Conservation (phyloP, 2,888 invertebrate genomes). For the Dryobota labecula region DNA sequence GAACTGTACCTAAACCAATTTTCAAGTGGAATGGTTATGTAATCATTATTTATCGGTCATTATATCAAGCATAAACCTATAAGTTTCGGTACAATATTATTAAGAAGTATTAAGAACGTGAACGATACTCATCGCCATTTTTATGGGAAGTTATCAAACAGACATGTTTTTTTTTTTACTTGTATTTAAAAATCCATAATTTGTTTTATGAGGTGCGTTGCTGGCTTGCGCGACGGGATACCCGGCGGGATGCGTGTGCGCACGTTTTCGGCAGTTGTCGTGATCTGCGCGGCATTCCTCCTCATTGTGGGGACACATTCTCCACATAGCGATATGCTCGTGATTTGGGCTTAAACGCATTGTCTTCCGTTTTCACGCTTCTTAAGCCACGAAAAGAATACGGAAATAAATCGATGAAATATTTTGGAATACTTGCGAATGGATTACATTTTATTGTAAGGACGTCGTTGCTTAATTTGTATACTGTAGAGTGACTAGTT, state of each 20-base stretch:
- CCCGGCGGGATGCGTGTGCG: constrained; percentile 76
- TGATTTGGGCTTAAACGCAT: constrained; percentile 76
- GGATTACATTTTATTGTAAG: constrained; percentile 8
- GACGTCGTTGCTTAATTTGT: neutral
- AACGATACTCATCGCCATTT: neutral
- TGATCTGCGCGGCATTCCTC: constrained; percentile 75
- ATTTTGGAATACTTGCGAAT: constrained; percentile 38
- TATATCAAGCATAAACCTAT: constrained; percentile 7
- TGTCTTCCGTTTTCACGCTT: constrained; percentile 81
- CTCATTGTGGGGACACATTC: constrained; percentile 78
- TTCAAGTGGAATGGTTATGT: constrained; percentile 13
- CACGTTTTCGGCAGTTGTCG: constrained; percentile 82
- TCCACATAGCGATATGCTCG: constrained; percentile 85
- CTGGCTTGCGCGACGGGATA: constrained; percentile 49
- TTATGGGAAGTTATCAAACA: neutral
- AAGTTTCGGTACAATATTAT: constrained; percentile 5
- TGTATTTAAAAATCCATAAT: constrained; percentile 43
- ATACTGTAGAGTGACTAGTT: neutral
- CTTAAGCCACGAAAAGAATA: constrained; percentile 57
- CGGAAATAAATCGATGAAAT: constrained; percentile 49
- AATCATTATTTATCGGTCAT: constrained; percentile 32
- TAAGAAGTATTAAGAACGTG: neutral
- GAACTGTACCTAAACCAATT: constrained; percentile 25
- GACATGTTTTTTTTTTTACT: too few species aligned
- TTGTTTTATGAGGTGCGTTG: constrained; percentile 57